Percentiles rank a stretch among this genome's conserved stretches.
phyloP scores from a whole-genome alignment of 2,113 vertebrate genomes.

The Procapra przewalskii region DNA sequence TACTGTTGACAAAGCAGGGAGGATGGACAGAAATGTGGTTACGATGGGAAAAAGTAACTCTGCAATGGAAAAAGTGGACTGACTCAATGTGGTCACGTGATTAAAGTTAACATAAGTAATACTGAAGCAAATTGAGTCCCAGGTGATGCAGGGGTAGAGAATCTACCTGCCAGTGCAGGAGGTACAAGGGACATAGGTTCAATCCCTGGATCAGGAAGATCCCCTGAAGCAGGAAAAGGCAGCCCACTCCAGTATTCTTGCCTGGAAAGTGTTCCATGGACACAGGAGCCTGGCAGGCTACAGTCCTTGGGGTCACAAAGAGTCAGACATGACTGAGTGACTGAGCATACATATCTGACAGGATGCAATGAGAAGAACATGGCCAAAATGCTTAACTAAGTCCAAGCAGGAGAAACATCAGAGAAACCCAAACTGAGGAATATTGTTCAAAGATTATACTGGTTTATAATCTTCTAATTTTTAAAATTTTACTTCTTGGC shows the following conservation, averaged over 20 bases:
- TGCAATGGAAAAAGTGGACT: neutral
- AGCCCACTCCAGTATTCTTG: neutral
- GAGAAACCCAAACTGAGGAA: neutral
- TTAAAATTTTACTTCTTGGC: neutral
- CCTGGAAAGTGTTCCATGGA: neutral
- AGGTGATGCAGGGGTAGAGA: neutral
- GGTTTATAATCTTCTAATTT: neutral
- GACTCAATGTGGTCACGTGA: neutral
- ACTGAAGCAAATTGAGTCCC: neutral
- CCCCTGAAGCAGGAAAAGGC: neutral
- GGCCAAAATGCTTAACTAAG: neutral
- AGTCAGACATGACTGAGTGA: neutral
- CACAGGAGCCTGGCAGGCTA: neutral
- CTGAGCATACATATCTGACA: neutral
- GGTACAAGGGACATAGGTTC: neutral
- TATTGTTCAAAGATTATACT: neutral
- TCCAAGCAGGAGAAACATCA: neutral
- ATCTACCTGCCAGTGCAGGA: neutral
- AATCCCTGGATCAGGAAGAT: neutral
- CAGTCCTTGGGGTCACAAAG: neutral
- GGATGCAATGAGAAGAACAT: neutral
- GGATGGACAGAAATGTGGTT: neutral
- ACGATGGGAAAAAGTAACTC: neutral
- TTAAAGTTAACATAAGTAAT: neutral
- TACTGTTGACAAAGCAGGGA: neutral